Percentiles rank a stretch among this genome's conserved stretches.
phyloP scores from a whole-genome alignment of 2,113 vertebrate genomes.

The Cheilinus undulatus region DNA sequence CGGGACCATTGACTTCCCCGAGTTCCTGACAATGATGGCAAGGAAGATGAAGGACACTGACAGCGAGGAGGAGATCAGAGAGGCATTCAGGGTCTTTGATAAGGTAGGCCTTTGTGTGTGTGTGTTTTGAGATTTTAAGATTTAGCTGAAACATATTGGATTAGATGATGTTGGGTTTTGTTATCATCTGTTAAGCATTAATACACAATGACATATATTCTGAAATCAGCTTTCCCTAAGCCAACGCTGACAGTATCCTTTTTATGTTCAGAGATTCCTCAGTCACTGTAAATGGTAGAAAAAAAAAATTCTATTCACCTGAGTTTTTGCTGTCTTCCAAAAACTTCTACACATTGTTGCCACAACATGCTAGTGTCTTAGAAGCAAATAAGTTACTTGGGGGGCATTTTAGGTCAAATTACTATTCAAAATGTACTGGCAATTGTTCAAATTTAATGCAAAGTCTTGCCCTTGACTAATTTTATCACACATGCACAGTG shows the following conservation, averaged over 20 bases:
- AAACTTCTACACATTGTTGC: too few species aligned
- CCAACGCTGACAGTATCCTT: background rate
- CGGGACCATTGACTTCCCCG: constrained; percentile 98
- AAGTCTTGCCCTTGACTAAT: too few species aligned
- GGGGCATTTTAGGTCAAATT: too few species aligned
- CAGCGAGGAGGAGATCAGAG: constrained; percentile 97
- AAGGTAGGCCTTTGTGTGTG: constrained; percentile 83
- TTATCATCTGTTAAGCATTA: background rate
- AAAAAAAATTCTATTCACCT: too few species aligned
- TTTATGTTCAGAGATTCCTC: too few species aligned
- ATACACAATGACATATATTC: background rate
- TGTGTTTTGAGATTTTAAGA: background rate
- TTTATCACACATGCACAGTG: too few species aligned
- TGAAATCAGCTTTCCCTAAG: background rate
- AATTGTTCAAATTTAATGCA: too few species aligned
- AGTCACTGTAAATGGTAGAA: too few species aligned
- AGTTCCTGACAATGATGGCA: constrained; percentile 99
- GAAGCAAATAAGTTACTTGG: too few species aligned
- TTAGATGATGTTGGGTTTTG: background rate
- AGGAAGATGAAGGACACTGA: constrained; percentile 99
- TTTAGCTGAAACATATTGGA: background rate
- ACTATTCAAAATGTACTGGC: too few species aligned
- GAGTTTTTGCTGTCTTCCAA: too few species aligned
- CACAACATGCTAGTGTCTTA: too few species aligned
- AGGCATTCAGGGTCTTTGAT: constrained; percentile 98